Conservation (phyloP, 2,113 vertebrate species). For the Pteronura brasiliensis region DNA sequence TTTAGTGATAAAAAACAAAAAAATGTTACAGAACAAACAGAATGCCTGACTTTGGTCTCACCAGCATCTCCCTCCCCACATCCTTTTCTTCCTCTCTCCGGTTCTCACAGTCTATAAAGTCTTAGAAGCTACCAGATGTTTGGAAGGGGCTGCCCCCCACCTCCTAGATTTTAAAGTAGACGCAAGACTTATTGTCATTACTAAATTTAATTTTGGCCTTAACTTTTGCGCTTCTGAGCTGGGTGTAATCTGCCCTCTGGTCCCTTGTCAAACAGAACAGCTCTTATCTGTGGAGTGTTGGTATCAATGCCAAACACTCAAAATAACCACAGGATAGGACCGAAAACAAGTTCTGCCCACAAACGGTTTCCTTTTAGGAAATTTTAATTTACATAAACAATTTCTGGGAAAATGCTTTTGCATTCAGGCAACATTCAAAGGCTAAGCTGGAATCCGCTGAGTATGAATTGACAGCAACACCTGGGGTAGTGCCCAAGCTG, state of each 20-base stretch:
- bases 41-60: conserved; percentile 35
- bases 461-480: conserved; percentile 50
- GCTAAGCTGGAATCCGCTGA: neutral
- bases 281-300: conserved; percentile 18
- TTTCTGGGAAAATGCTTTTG: conserved; percentile 27
- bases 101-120: conserved; percentile 77
- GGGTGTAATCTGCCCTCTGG: conserved; percentile 43
- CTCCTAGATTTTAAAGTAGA: conserved; percentile 63
- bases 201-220: conserved; percentile 61
- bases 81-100: neutral
- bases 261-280: conserved; percentile 14
- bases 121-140: conserved; percentile 74
- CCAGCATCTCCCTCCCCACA: neutral
- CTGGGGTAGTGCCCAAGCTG: conserved; percentile 56
- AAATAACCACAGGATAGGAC: neutral
- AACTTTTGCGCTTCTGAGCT: conserved; percentile 66
- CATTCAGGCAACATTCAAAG: conserved; percentile 18
- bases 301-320: neutral
- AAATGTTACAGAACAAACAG: conserved; percentile 37
- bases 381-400: conserved; percentile 45
- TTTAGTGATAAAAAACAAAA: conserved; percentile 22
- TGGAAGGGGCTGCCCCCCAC: conserved; percentile 50
- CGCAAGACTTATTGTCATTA: conserved; percentile 67
- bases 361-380: conserved; percentile 26
- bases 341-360: neutral